phyloP scores from a whole-genome alignment of 2,113 vertebrate species.

The Burhinus bistriatus region DNA sequence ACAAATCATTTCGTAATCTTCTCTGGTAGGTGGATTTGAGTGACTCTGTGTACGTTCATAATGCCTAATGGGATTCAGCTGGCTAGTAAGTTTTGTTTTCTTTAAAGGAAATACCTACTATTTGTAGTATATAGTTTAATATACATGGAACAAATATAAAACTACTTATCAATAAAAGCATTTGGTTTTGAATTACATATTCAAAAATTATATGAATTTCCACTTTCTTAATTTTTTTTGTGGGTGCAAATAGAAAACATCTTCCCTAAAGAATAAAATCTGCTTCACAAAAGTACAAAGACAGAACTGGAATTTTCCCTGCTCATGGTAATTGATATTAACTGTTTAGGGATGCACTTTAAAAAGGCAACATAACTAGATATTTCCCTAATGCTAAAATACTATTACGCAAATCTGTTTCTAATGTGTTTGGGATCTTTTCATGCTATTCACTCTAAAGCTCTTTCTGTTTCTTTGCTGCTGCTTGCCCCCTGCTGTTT shows the following conservation, averaged over 20 bases:
- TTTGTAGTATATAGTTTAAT: background rate
- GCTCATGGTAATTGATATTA: background rate
- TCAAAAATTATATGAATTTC: background rate
- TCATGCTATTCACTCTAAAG: background rate
- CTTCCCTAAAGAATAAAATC: background rate
- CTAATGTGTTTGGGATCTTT: background rate
- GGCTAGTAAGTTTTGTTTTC: background rate
- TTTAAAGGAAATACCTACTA: background rate
- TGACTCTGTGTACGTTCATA: background rate
- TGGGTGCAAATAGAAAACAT: background rate
- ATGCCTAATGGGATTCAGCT: background rate
- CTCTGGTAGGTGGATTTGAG: background rate
- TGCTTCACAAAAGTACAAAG: background rate
- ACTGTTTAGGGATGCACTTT: background rate
- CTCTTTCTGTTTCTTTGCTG: background rate
- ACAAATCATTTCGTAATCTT: background rate
- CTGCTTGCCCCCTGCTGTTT: conserved; percentile 50
- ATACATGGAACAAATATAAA: background rate
- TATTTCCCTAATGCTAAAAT: background rate
- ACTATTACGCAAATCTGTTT: background rate
- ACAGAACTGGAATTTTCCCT: background rate
- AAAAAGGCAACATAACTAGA: background rate
- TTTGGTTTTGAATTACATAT: background rate
- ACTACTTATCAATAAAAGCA: background rate
- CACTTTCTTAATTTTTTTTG: background rate